A percentile compares a stretch with the other conserved stretches of the same genome.
These are phyloP conservation scores for Melangyna quadrimaculata DNA, from an alignment of 2,888 invertebrate genomes.

Conservation along the genomic window DNA sequence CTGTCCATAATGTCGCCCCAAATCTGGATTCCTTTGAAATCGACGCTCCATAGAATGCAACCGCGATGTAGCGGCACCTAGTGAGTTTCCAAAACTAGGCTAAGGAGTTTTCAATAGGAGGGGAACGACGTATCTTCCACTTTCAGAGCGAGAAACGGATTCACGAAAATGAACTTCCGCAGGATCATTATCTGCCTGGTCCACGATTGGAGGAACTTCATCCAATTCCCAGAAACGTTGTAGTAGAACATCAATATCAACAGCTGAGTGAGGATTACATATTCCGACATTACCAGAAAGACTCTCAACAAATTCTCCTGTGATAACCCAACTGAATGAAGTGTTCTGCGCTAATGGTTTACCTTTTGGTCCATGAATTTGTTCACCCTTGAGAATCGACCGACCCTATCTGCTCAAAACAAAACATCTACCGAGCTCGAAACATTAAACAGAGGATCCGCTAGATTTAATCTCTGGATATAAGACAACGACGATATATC, in stretches of 20 bases:
- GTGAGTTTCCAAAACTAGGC: background rate
- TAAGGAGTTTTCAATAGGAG: constrained; percentile 4
- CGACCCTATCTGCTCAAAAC: background rate
- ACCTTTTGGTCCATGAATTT: background rate
- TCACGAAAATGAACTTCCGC: constrained; percentile 19
- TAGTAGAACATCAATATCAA: too few species aligned
- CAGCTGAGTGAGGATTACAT: background rate
- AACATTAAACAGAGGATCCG: background rate
- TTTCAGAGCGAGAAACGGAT: background rate
- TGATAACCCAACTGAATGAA: background rate
- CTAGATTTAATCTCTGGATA: background rate
- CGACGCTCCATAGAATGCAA: constrained; percentile 11
- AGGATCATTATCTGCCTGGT: background rate
- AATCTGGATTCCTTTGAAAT: background rate
- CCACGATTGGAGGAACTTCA: background rate
- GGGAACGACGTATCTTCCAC: constrained; percentile 13
- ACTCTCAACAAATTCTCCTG: constrained; percentile 7
- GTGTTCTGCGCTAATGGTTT: background rate
- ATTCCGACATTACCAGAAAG: background rate
- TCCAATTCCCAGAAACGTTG: constrained; percentile 45
- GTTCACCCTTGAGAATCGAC: background rate
- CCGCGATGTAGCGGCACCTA: background rate
- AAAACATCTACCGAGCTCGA: background rate
- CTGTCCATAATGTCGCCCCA: background rate
- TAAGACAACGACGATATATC: background rate